Base-by-base conservation (phyloP, 2,888 invertebrate genomes). In the Lysandra coridon region DNA sequence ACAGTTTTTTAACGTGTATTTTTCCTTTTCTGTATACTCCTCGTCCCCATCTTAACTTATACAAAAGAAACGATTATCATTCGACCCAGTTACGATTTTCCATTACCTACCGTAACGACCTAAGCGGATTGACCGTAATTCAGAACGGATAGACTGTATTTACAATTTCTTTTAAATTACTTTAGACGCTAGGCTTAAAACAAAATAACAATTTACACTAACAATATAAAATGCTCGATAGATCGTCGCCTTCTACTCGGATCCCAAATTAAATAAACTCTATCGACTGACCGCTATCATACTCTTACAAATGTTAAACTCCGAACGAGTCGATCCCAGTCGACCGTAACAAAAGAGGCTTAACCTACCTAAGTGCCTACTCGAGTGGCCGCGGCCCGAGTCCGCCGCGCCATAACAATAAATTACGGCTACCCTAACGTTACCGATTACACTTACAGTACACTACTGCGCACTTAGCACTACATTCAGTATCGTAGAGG, bases 161-260 rank as follows among this genome's bases (percentile, higher is more conserved):
- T 93, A 93, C 94, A 93, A 85, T 85, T 86, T 69, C 33, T 69
- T 91, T 93, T 93, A 92, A 93, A 90, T 94, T 93, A 94, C 85
- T 91, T 92, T 94, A 93, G 88, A 91, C 86, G 89, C 93, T 93
- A 87, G 89, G 88, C 94, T 94, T 94, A 94, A 93, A 94, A 94
- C 94, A 94, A 94, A 94, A 93, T 94, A 94, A 94, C 94, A 94
- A 94, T 94, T 93, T 93, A 94, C 92, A 93, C 92, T 94, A 93
- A 93, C 93, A 89, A 92, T 93, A 92, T 92, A 90, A 92, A 94
- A 94, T 93, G 94, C 93, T 94, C 93, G 92, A 91, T 91, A 92
- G 92, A 93, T 92, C 87, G 92, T 90, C 91, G 88, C 90, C 88
- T 88, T 91, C 90, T 89, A 87, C 91, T 91, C 92, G 89, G 90